Base-by-base conservation (phyloP, 2,113 vertebrate species). In the Corythornis madagascariensis region DNA sequence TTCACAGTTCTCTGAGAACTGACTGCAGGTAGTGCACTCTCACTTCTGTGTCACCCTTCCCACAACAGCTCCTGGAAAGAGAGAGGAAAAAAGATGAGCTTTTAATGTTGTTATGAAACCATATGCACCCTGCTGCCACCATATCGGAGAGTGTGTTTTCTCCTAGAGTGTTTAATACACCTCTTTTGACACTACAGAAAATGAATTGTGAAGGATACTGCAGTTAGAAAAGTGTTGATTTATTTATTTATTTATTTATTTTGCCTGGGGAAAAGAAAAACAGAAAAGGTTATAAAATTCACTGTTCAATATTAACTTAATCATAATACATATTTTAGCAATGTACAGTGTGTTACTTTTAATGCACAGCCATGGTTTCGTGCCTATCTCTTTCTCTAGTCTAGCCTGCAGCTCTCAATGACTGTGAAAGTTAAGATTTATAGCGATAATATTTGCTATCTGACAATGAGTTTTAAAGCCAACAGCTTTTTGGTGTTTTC, bases 401-500 rank as follows among this genome's bases (percentile, higher is more conserved):
- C 60, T 91, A 91, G 83, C 92, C 94, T 91, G 82, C 56, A 95
- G 91, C 91, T 91, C 60, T 96, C 0, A 0, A n/a, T 93, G 89
- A 38, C 82, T 95, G 45, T 78, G 91, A 88, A 94, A 91, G 89
- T 77, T 93, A 83, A 94, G 95, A 96, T 94, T 94, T 92, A 96
- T 92, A 45, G 57, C 0, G 0, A 91, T 86, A 94, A 91, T 96
- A 94, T 96, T 94, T 94, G 57, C 87, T 93, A 64, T 95, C 91
- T 95, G 91, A 93, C 92, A 91, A 83, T 10, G 61, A 89, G 26
- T 93, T 95, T 74, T 61, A 89, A 83, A 89, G 64, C 89, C 83
- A 91, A 88, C 87, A 94, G 87, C 72, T 91, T 91, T 92, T 61
- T 75, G 60, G 64, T 93, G 72, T 74, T 94, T 93, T 88, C 64